Base-by-base conservation (phyloP, 2,888 invertebrate species). In the Pharmacophagus antenor region DNA sequence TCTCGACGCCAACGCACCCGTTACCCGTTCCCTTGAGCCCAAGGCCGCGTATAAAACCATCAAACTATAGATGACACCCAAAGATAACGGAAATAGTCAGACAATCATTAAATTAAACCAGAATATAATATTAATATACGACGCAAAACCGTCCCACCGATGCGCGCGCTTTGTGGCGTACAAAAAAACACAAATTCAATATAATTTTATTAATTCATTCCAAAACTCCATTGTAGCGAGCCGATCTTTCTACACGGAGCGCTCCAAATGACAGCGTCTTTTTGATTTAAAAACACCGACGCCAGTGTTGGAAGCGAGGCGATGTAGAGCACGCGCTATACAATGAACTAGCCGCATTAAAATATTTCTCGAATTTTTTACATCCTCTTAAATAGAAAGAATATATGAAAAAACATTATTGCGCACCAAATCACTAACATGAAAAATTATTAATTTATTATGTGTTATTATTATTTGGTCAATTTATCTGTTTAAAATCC, bases 151-250 rank as follows among this genome's bases (percentile, higher is more conserved):
- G 42, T 42, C 48, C 56, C 48, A 8, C n/a, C 47, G 58, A n/a
- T 18, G 47, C 37, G 23, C 51, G 56, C 60, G 51, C 37, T 56
- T 64, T 67, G 68, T 68, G 71, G 70, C 23, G 15, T 10, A 31
- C 8, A 31, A 44, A 56, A 63, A 42, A 68, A 68, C 63, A 65
- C 62, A 68, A 66, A 67, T 65, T 68, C 68, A 68, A 63, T 65
- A 63, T 71, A 69, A 72, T 70, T 76, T 76, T 68, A 74, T 79
- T 84, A 83, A 84, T 85, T 84, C 84, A 85, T 81, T 82, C 83
- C 70, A 77, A 80, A n/a, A 80, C 76, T 80, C 80, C 76, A 69
- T 73, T 72, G 67, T 67, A 69, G 71, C 71, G 70, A 69, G 70
- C 69, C 66, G 70, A 71, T 23, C 48, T 27, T 51, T 55, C 44